A percentile compares a stretch with the other conserved stretches of the same genome.
Conservation (phyloP, 2,797 vertebrate genomes). For the Falco concolor region DNA sequence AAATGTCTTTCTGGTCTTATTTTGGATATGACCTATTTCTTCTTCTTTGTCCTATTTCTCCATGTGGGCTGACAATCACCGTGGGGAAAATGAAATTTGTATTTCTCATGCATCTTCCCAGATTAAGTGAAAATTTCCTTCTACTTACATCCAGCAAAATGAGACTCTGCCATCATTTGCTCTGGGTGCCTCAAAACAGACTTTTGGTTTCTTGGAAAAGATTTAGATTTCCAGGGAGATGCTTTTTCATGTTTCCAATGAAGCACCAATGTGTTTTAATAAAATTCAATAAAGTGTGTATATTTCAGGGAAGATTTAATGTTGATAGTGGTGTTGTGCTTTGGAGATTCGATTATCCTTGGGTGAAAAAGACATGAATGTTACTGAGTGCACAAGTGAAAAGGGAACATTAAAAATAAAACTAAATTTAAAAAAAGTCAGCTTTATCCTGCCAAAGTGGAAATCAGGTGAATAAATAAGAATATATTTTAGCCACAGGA, state of each 20-base stretch:
- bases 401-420: not conserved
- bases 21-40: not conserved
- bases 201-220: not conserved
- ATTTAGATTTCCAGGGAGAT: not conserved
- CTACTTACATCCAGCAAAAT: not conserved
- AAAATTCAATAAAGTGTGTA: not conserved
- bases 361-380: not conserved
- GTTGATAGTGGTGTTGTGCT: not conserved
- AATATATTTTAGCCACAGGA: not conserved
- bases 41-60: not conserved
- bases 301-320: slow-evolving; percentile 28
- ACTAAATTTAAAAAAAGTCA: not conserved
- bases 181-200: not conserved
- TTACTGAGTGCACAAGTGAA: not conserved
- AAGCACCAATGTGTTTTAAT: not conserved
- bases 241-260: not conserved
- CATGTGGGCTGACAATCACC: no score
- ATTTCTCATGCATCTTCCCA: not conserved
- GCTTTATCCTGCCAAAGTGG: not conserved
- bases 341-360: slow-evolving; percentile 18
- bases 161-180: not conserved
- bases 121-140: not conserved
- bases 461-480: not conserved
- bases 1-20: not conserved
- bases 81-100: not conserved